A percentile compares a stretch with the other conserved stretches of the same genome.
Conservation (phyloP, 2,888 invertebrate species). For the Apocheima hispidaria region DNA sequence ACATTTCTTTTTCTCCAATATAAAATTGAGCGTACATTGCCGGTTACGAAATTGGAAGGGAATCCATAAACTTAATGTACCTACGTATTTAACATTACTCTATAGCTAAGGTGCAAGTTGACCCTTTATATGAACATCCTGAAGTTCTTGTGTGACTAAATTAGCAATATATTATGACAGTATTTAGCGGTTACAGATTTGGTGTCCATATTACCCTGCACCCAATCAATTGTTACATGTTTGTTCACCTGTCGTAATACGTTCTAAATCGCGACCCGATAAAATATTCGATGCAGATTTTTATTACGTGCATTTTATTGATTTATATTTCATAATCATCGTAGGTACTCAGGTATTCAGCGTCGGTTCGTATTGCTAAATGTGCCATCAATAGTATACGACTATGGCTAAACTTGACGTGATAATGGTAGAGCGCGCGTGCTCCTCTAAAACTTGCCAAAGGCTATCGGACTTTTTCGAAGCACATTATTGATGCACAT, state of each 20-base stretch:
- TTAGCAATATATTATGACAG: background rate
- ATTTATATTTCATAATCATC: constrained; percentile 54
- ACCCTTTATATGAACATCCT: no score
- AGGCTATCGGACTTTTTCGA: constrained; percentile 27
- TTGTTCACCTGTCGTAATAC: constrained; percentile 31
- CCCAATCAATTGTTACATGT: constrained; percentile 9
- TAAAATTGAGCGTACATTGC: constrained; percentile 19
- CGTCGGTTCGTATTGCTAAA: constrained; percentile 60
- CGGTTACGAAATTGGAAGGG: constrained; percentile 20
- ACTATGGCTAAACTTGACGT: constrained; percentile 52
- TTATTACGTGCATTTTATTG: constrained; percentile 45
- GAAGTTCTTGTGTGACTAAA: no score
- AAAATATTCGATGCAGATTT: constrained; percentile 50
- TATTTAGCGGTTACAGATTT: background rate
- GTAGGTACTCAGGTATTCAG: constrained; percentile 60
- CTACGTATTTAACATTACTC: no score
- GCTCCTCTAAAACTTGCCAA: constrained; percentile 34
- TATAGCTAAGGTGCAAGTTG: no score
- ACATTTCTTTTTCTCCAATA: constrained; percentile 20
- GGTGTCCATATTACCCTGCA: background rate
- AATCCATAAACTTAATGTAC: constrained; percentile 15
- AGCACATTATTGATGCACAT: constrained; percentile 35
- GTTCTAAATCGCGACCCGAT: constrained; percentile 40
- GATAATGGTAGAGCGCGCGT: constrained; percentile 35
- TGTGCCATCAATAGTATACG: constrained; percentile 56